Evolutionary conservation across 2,797 vertebrate genomes (phyloP), one percentile per base, ranked within the genome.

Genomic region (Antrozous pallidus): DNA sequence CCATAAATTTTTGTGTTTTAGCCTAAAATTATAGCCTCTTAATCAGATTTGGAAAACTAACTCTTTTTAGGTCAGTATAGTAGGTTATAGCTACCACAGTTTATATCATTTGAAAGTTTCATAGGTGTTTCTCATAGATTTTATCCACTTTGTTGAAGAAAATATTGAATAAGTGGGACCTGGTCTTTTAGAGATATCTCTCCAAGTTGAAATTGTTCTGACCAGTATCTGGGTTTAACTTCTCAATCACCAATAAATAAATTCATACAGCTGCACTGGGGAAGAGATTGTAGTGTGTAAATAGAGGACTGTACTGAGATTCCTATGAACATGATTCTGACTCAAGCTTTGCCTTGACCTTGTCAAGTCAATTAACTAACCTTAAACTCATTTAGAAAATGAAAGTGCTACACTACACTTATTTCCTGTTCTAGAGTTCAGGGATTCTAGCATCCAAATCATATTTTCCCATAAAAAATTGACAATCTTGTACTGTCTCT

Each of bases 161-260:
- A 79, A 79, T 63, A 12, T 18, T 63, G 28, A 69, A 42, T 74
- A 51, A 61, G n/a, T 61, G 78, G 86, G 33, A 6, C 24, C 77
- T 70, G 24, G 58, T 24, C 6, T 24, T 63, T 69, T 49, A 70
- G 36, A 65, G 3, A 90, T 69, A 20, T 88, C n/a, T 70, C 16
- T 63, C n/a, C 73, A 65, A 70, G 26, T 84, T 93, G 45, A 63
- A 61, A 75, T 36, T 87, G 65, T 42, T 78, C 73, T 95, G 51
- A 90, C 77, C 38, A 81, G 93, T 80, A 38, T 28, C 69, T 91
- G 42, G 51, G 28, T 80, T 89, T 89, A 38, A 88, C 31, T 93
- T 78, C 79, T 69, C 58, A 88, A 54, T 63, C 40, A 90, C 75
- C n/a, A 85, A 51, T 88, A 84, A 81, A 78, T 80, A 82, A 92